Evolutionary conservation across 2,888 invertebrate genomes (phyloP).

Genomic region (Dryocosmus kuriphilus): DNA sequence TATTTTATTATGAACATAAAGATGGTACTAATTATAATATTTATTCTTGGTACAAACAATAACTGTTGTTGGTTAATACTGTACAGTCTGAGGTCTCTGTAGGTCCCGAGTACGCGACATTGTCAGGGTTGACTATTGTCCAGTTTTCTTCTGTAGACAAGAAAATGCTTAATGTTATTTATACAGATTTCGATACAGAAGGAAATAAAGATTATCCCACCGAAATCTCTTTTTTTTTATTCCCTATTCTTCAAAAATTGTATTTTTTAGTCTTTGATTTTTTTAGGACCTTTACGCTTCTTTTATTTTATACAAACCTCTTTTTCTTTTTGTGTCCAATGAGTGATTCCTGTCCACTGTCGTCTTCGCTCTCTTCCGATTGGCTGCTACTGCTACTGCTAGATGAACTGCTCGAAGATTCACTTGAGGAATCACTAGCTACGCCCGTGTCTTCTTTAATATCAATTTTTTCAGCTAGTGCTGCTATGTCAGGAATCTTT

Average conservation of each 20-base stretch:
- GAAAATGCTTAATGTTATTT: slow-evolving; percentile 61
- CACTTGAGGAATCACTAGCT: slow-evolving; percentile 96
- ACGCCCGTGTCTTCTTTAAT: slow-evolving; percentile 92
- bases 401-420: slow-evolving; percentile 86
- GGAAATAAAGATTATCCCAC: slow-evolving; percentile 49
- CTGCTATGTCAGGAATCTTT: slow-evolving; percentile 88
- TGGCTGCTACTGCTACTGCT: slow-evolving; percentile 85
- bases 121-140: slow-evolving; percentile 76
- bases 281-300: not conserved
- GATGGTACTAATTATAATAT: slow-evolving; percentile 75
- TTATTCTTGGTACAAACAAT: slow-evolving; percentile 76
- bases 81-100: slow-evolving; percentile 77
- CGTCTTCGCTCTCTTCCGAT: slow-evolving; percentile 84
- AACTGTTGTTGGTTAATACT: slow-evolving; percentile 77
- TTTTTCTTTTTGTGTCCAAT: slow-evolving; percentile 91
- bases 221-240: slow-evolving; percentile 36
- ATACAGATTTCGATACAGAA: slow-evolving; percentile 46
- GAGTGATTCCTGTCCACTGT: slow-evolving; percentile 93
- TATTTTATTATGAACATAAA: slow-evolving; percentile 76
- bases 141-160: slow-evolving; percentile 75
- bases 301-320: slow-evolving; percentile 74
- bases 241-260: slow-evolving; percentile 5
- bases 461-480: slow-evolving; percentile 90
- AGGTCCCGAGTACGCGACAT: slow-evolving; percentile 72
- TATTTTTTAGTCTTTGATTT: slow-evolving; percentile 5